These are phyloP conservation scores for Psettodes erumei DNA, from an alignment of 2,113 vertebrate genomes.

Conservation along the genomic window DNA sequence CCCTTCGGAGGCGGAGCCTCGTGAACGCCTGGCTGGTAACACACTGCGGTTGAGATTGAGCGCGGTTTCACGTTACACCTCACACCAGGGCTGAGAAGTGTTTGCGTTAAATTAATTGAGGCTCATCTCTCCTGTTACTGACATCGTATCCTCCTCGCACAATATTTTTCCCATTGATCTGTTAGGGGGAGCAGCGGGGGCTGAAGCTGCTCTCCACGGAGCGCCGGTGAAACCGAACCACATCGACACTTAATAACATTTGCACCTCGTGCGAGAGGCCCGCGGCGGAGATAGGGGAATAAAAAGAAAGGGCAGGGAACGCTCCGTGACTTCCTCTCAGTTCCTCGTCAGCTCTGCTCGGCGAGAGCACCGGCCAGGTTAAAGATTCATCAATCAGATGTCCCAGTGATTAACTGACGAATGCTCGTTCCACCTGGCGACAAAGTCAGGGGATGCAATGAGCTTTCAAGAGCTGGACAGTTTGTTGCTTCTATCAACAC, in stretches of 20 bases:
- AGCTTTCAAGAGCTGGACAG: no score
- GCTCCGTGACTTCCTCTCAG: no score
- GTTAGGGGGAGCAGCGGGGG: slow-evolving; percentile 62
- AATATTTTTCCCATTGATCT: slow-evolving; percentile 78
- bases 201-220: slow-evolving; percentile 60
- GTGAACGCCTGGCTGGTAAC: slow-evolving; percentile 8
- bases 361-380: no score
- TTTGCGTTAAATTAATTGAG: slow-evolving; percentile 81
- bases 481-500: no score
- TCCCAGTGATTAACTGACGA: no score
- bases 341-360: no score
- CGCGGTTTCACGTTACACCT: slow-evolving; percentile 73
- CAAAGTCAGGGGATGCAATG: no score
- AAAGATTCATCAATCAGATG: no score
- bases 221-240: slow-evolving; percentile 73
- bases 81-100: slow-evolving; percentile 66
- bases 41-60: slow-evolving; percentile 49
- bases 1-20: not conserved
- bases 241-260: slow-evolving; percentile 76
- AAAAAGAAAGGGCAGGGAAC: no score
- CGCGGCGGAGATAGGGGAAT: no score
- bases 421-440: no score
- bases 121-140: slow-evolving; percentile 77
- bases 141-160: slow-evolving; percentile 71
- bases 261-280: no score